Conservation (phyloP, 2,113 vertebrate species). For the Dinomys branickii region DNA sequence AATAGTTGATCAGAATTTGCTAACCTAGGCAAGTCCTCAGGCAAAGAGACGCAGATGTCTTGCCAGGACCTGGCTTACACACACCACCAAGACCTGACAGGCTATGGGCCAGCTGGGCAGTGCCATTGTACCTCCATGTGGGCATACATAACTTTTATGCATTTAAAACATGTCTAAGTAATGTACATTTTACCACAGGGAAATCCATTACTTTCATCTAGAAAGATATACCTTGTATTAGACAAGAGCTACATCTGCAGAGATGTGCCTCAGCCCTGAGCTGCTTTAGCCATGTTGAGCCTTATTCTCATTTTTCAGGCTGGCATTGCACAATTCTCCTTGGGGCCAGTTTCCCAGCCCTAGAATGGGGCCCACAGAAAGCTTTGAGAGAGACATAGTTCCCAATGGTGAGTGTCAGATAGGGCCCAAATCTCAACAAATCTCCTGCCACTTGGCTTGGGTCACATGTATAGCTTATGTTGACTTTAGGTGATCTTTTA, state of each 20-base stretch:
- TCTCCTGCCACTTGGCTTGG: background rate
- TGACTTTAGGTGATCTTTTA: background rate
- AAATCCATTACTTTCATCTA: background rate
- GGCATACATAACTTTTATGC: background rate
- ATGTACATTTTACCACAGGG: background rate
- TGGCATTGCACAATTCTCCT: background rate
- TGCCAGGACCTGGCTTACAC: background rate
- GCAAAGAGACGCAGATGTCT: background rate
- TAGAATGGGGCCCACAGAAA: background rate
- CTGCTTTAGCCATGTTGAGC: background rate
- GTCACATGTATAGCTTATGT: background rate
- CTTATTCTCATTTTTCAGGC: background rate
- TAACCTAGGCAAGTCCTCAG: background rate
- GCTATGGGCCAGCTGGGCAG: background rate
- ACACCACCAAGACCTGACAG: background rate
- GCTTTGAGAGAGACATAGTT: background rate
- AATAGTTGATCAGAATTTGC: background rate
- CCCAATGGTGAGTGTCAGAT: background rate
- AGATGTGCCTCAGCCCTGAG: background rate
- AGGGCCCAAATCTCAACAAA: background rate
- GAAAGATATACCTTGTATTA: background rate
- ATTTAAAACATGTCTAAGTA: background rate
- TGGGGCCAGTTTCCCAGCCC: background rate
- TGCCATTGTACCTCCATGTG: background rate
- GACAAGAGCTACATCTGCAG: background rate